These are phyloP conservation scores for Phrixothrix hirtus DNA, from an alignment of 2,888 invertebrate species.

Conservation along the genomic window DNA sequence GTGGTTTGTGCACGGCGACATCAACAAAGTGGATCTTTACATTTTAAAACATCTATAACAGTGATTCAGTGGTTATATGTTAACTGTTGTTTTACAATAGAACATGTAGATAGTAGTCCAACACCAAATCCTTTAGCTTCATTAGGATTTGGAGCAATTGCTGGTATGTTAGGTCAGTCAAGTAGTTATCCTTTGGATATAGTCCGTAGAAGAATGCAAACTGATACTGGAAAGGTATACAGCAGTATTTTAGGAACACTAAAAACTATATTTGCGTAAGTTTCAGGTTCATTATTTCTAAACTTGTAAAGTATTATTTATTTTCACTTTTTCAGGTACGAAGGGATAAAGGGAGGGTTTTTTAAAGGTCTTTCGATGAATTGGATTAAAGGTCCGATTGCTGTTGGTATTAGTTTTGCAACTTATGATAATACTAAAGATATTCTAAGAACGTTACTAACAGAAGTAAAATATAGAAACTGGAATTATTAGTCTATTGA, in stretches of 20 bases:
- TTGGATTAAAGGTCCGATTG: constrained; percentile 93
- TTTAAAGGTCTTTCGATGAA: constrained; percentile 99
- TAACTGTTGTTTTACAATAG: constrained; percentile 40
- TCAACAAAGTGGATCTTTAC: too few species aligned
- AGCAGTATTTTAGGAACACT: constrained; percentile 70
- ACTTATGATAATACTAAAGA: constrained; percentile 84
- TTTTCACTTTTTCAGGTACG: constrained; percentile 65
- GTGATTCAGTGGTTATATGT: too few species aligned
- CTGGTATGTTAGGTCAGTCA: constrained; percentile 93
- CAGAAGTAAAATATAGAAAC: constrained; percentile 37
- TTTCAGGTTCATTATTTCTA: constrained; percentile 7
- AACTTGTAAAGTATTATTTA: not conserved
- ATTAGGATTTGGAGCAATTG: constrained; percentile 83
- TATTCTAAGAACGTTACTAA: constrained; percentile 56
- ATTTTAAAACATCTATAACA: too few species aligned
- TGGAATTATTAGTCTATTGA: constrained; percentile 25
- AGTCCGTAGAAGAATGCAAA: constrained; percentile 70
- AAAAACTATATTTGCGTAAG: constrained; percentile 70
- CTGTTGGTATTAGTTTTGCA: constrained; percentile 94
- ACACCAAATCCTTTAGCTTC: constrained; percentile 62
- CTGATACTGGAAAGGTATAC: constrained; percentile 62
- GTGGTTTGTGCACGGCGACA: too few species aligned
- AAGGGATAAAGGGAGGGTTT: constrained; percentile 87
- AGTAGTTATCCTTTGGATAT: constrained; percentile 97
- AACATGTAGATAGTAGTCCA: constrained; percentile 40